Evolutionary conservation across 2,888 invertebrate genomes (phyloP).

Genomic region (Lithodes maja): DNA sequence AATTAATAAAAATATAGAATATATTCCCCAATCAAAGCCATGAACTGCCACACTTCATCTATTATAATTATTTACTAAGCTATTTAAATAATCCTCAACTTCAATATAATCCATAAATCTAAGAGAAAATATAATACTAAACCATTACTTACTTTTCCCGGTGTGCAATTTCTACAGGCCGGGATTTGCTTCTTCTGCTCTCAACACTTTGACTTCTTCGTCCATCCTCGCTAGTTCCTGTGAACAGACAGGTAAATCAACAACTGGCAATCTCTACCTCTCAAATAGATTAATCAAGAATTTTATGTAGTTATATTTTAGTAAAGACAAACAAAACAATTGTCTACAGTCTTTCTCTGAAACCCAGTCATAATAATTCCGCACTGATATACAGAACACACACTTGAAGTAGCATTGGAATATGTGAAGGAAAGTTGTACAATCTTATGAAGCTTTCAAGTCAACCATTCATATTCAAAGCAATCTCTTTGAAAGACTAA

Average conservation of each 20-base stretch:
- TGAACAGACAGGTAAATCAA: constrained; percentile 58
- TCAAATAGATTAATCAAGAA: constrained; percentile 30
- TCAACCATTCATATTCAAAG: constrained; percentile 39
- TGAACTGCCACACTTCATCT: no score
- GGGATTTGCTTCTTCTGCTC: constrained; percentile 54
- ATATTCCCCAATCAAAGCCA: no score
- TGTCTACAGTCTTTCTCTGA: constrained; percentile 22
- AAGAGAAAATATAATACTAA: no score
- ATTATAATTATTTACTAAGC: no score
- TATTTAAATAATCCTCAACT: no score
- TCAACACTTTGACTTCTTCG: constrained; percentile 57
- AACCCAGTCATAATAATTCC: constrained; percentile 21
- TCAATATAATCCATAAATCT: no score
- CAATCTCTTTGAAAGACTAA: constrained; percentile 43
- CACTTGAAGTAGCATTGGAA: constrained; percentile 36
- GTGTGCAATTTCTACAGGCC: constrained; percentile 55
- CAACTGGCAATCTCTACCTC: neutral
- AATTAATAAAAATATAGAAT: no score
- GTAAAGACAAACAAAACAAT: constrained; percentile 12
- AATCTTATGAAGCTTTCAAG: constrained; percentile 2
- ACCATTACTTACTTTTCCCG: constrained; percentile 57
- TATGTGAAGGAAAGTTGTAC: constrained; percentile 9
- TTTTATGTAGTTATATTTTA: neutral
- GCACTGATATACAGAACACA: constrained; percentile 27
- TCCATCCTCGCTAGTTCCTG: constrained; percentile 60